A percentile compares a stretch with the other conserved stretches of the same genome.
phyloP scores from a whole-genome alignment of 2,113 vertebrate genomes.

The Hoplias malabaricus region DNA sequence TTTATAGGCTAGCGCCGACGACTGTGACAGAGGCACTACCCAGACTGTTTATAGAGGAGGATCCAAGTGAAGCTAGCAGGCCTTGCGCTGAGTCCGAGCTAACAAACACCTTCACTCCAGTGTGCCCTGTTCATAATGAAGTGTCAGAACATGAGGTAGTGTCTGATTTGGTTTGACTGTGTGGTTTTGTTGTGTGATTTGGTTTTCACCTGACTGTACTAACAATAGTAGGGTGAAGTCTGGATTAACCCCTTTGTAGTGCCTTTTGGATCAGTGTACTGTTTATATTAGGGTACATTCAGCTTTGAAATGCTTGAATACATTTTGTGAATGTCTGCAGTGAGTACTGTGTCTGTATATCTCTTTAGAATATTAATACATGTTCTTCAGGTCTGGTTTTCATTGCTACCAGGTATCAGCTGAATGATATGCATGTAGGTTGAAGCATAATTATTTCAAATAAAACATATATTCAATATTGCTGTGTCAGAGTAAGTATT shows the following conservation, averaged over 20 bases:
- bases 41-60: slow-evolving; percentile 79
- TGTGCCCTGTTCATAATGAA: slow-evolving; percentile 29
- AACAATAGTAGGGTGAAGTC: background rate
- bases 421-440: background rate
- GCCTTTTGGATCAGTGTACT: background rate
- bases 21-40: slow-evolving; percentile 62
- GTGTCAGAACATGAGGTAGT: slow-evolving; percentile 53
- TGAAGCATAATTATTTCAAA: background rate
- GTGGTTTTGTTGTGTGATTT: slow-evolving; percentile 18
- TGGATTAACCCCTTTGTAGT: slow-evolving; percentile 1
- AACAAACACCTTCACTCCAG: slow-evolving; percentile 58
- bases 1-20: slow-evolving; percentile 45
- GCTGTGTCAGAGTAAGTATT: background rate
- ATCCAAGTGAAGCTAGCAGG: slow-evolving; percentile 51
- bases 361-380: background rate
- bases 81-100: slow-evolving; percentile 42
- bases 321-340: background rate
- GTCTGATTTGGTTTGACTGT: slow-evolving; percentile 20
- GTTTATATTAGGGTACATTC: background rate
- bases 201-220: background rate
- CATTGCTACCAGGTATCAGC: background rate
- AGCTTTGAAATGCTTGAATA: background rate
- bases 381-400: too few species aligned
- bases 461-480: background rate
- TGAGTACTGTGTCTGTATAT: background rate